These are phyloP conservation scores for Semicossyphus pulcher DNA, from an alignment of 2,113 vertebrate genomes.

Conservation along the genomic window DNA sequence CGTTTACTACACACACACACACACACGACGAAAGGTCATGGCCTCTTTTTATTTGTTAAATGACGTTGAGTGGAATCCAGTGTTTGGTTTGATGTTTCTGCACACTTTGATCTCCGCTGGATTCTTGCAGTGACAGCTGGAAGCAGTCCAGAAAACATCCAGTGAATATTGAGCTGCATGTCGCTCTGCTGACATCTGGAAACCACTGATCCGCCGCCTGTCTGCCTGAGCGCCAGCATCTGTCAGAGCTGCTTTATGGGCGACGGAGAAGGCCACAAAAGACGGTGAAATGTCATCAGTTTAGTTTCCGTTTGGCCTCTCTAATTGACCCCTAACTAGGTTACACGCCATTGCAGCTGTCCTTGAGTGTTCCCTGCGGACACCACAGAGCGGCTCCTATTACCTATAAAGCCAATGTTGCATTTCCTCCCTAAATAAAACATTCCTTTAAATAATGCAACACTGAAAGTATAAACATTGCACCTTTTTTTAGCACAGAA, in stretches of 20 bases:
- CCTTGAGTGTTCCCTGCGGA: slow-evolving; percentile 16
- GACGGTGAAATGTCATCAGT: slow-evolving; percentile 2
- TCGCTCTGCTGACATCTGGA: slow-evolving; percentile 19
- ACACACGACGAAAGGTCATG: not conserved
- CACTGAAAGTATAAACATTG: slow-evolving; percentile 3
- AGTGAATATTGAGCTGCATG: not conserved
- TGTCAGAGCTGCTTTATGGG: not conserved
- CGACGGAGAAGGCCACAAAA: not conserved
- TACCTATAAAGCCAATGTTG: slow-evolving; percentile 37
- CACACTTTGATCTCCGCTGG: slow-evolving; percentile 18
- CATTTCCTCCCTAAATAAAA: slow-evolving; percentile 59
- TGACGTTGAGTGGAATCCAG: slow-evolving; percentile 13
- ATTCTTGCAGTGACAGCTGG: slow-evolving; percentile 13
- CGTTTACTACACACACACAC: not conserved
- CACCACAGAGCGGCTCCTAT: not conserved
- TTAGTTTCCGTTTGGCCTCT: not conserved
- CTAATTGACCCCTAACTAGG: slow-evolving; percentile 23
- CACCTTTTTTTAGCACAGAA: not conserved
- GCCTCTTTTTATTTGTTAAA: slow-evolving; percentile 2
- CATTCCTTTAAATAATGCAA: slow-evolving; percentile 42
- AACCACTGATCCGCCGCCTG: slow-evolving; percentile 7
- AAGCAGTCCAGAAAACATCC: slow-evolving; percentile 11
- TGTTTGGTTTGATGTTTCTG: slow-evolving; percentile 39
- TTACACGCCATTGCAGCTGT: not conserved
- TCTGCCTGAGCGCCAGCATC: slow-evolving; percentile 9